These are phyloP conservation scores for Girardinichthys multiradiatus DNA, from an alignment of 2,113 vertebrate species.

Conservation along the genomic window DNA sequence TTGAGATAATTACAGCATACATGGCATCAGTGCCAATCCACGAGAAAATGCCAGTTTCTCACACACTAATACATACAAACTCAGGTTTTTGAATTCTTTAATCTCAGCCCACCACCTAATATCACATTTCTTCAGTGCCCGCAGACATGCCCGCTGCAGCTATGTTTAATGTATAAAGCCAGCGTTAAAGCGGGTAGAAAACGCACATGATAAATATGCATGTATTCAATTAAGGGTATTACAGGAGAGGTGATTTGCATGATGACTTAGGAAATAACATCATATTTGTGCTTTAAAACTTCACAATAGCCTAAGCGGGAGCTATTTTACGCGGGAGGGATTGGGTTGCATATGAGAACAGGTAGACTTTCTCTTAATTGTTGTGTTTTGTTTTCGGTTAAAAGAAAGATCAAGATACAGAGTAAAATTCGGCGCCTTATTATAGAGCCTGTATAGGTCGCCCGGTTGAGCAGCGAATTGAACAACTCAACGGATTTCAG, in stretches of 20 bases:
- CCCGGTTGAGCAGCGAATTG: not conserved
- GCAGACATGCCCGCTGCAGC: slow-evolving; percentile 74
- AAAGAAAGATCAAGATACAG: not conserved
- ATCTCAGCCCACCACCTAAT: slow-evolving; percentile 80
- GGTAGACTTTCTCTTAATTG: not conserved
- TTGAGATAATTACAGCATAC: not conserved
- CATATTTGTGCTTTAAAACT: slow-evolving; percentile 81
- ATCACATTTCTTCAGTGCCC: slow-evolving; percentile 81
- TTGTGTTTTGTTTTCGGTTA: not conserved
- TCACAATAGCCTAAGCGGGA: slow-evolving; percentile 73
- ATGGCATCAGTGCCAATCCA: slow-evolving; percentile 14
- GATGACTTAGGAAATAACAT: slow-evolving; percentile 79
- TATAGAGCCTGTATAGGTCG: not conserved
- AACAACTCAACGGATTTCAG: not conserved
- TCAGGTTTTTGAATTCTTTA: slow-evolving; percentile 39
- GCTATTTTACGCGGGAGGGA: slow-evolving; percentile 41
- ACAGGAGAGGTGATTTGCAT: slow-evolving; percentile 81
- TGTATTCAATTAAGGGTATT: slow-evolving; percentile 86
- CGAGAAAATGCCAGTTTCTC: slow-evolving; percentile 23
- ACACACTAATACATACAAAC: slow-evolving; percentile 53
- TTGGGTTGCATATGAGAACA: not conserved
- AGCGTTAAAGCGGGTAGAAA: slow-evolving; percentile 75
- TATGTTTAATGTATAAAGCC: slow-evolving; percentile 86
- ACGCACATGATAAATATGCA: slow-evolving; percentile 84
- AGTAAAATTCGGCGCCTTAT: not conserved